phyloP scores from a whole-genome alignment of 2,797 vertebrate species.

The Pseudotriccus pelzelni region DNA sequence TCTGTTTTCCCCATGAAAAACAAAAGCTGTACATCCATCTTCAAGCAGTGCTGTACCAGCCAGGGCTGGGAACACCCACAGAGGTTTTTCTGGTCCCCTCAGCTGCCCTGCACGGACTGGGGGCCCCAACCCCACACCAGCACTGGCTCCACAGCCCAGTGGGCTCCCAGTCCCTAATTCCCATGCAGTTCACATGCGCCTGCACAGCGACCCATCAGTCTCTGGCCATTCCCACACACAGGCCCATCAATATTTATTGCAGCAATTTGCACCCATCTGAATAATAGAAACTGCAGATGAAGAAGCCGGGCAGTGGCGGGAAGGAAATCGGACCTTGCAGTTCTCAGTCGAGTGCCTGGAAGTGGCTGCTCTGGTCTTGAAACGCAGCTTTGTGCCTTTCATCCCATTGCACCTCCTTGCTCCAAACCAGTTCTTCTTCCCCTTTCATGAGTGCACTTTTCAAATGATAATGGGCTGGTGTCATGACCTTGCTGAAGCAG shows the following conservation, averaged over 20 bases:
- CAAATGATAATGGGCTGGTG: constrained; percentile 41
- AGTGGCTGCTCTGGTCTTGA: background rate
- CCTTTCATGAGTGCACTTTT: constrained; percentile 31
- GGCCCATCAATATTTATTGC: constrained; percentile 20
- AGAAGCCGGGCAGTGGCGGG: background rate
- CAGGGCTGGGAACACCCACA: background rate
- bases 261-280: constrained; percentile 3
- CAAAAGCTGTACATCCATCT: background rate
- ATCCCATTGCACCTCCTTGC: constrained; percentile 13
- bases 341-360: background rate
- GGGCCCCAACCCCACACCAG: accelerated
- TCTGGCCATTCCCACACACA: background rate
- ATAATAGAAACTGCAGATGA: background rate
- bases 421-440: constrained; percentile 21
- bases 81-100: background rate
- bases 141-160: accelerated
- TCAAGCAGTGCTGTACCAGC: background rate
- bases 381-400: background rate
- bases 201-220: background rate
- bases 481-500: constrained; percentile 20
- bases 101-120: background rate
- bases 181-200: background rate
- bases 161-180: background rate
- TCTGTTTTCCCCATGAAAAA: background rate
- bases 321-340: background rate